Percentiles rank a stretch among this genome's conserved stretches.
Evolutionary conservation across 2,888 invertebrate species (phyloP).

Genomic region (Noctua fimbriata): DNA sequence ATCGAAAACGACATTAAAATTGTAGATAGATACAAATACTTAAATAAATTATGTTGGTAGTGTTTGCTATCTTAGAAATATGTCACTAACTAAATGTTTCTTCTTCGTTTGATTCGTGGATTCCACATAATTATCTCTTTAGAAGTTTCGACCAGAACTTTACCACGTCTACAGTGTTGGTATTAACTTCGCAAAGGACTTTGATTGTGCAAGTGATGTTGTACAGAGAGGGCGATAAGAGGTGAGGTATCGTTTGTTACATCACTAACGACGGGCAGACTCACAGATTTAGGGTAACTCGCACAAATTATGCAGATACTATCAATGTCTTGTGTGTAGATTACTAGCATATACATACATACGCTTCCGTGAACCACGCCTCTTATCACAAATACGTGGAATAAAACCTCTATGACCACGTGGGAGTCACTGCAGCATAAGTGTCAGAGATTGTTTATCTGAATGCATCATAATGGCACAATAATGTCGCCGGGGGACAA

Average conservation of each 20-base stretch:
- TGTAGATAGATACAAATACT: neutral
- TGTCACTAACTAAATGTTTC: neutral
- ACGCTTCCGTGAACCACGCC: neutral
- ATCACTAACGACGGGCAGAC: neutral
- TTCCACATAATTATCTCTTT: neutral
- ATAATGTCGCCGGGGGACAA: conserved; percentile 40
- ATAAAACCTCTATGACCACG: conserved; percentile 36
- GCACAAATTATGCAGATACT: neutral
- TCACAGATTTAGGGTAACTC: neutral
- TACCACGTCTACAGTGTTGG: neutral
- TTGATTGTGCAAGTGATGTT: neutral
- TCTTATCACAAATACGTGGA: conserved; percentile 16
- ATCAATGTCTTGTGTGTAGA: neutral
- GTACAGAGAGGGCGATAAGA: neutral
- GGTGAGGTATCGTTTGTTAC: neutral
- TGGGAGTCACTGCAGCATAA: conserved; percentile 35
- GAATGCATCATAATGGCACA: conserved; percentile 41
- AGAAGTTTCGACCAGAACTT: neutral
- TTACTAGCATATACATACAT: neutral
- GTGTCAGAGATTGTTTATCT: conserved; percentile 57
- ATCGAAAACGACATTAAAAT: neutral
- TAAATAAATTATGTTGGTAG: neutral
- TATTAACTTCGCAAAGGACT: neutral
- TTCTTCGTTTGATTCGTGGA: neutral
- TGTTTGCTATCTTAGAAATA: neutral